Conservation (phyloP, 2,113 vertebrate species). For the Motacilla tschutschensis region DNA sequence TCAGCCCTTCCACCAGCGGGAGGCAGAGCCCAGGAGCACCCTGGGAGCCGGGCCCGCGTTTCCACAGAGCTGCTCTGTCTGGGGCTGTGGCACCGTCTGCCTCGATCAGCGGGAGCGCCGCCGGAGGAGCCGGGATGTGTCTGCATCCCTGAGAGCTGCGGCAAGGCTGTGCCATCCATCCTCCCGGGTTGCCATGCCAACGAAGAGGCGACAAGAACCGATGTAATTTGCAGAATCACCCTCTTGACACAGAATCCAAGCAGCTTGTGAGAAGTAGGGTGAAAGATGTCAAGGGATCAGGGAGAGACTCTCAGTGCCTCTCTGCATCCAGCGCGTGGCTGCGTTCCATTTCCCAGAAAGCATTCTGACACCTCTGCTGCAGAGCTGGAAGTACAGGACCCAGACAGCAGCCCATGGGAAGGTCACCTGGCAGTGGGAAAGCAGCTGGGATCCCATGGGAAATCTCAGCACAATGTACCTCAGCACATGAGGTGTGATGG, state of each 20-base stretch:
- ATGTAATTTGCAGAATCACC: slow-evolving; percentile 60
- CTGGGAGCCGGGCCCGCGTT: fast-evolving
- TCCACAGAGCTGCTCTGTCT: not conserved
- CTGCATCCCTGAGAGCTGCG: not conserved
- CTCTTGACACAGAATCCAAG: slow-evolving; percentile 54
- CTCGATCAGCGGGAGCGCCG: fast-evolving
- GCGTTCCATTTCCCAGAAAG: not conserved
- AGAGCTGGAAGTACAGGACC: not conserved
- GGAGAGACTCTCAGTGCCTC: not conserved
- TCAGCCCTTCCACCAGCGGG: fast-evolving
- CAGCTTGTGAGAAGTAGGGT: slow-evolving; percentile 14
- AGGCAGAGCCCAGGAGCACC: fast-evolving
- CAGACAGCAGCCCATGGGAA: not conserved
- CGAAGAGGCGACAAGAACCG: slow-evolving; percentile 18
- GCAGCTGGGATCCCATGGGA: not conserved
- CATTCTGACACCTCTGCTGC: not conserved
- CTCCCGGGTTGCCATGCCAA: slow-evolving; percentile 58
- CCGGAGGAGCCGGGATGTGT: not conserved
- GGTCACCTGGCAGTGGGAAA: not conserved
- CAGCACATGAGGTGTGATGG: not conserved
- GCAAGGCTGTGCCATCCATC: slow-evolving; percentile 41
- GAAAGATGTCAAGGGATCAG: slow-evolving; percentile 38
- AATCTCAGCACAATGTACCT: not conserved
- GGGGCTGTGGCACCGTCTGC: not conserved
- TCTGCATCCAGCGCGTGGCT: not conserved